Percentiles rank a stretch among this genome's conserved stretches.
Conservation (phyloP, 1,140 invertebrate species). For the Diorhabda sublineata region DNA sequence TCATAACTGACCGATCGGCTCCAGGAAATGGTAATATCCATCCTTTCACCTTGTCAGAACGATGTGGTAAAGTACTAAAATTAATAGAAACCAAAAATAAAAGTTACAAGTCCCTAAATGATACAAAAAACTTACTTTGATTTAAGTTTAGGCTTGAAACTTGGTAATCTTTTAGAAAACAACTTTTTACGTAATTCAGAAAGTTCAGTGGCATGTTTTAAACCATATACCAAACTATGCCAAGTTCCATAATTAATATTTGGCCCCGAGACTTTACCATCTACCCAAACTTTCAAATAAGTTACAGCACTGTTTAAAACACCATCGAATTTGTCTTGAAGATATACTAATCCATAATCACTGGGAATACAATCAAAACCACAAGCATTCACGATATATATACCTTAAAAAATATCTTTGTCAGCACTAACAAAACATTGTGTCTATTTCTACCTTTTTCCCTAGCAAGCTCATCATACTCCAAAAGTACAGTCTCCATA, state of each 20-base stretch:
- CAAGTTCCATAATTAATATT: constrained; percentile 74
- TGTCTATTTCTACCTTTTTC: constrained; percentile 53
- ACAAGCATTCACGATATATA: constrained; percentile 85
- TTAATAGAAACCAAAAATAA: not conserved
- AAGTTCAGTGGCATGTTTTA: constrained; percentile 62
- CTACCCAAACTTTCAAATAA: constrained; percentile 54
- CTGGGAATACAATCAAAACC: constrained; percentile 87
- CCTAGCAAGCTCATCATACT: constrained; percentile 73
- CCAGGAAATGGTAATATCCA: constrained; percentile 3
- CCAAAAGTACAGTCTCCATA: constrained; percentile 79
- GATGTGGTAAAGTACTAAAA: constrained; percentile 1
- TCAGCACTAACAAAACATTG: not conserved
- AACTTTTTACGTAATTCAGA: constrained; percentile 59
- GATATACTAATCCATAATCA: constrained; percentile 75
- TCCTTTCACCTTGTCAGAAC: not conserved
- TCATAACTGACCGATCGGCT: not conserved
- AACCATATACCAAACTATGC: constrained; percentile 73
- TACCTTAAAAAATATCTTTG: constrained; percentile 33
- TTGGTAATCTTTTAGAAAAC: constrained; percentile 61
- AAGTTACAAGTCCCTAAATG: not conserved
- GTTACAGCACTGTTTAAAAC: constrained; percentile 73
- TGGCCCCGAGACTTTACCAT: constrained; percentile 38
- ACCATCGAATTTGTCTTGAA: constrained; percentile 70
- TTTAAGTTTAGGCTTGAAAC: constrained; percentile 59
- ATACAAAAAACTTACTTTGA: constrained; percentile 22